Evolutionary conservation across 1,140 invertebrate genomes (phyloP).

Genomic region (Heliconius hewitsoni): DNA sequence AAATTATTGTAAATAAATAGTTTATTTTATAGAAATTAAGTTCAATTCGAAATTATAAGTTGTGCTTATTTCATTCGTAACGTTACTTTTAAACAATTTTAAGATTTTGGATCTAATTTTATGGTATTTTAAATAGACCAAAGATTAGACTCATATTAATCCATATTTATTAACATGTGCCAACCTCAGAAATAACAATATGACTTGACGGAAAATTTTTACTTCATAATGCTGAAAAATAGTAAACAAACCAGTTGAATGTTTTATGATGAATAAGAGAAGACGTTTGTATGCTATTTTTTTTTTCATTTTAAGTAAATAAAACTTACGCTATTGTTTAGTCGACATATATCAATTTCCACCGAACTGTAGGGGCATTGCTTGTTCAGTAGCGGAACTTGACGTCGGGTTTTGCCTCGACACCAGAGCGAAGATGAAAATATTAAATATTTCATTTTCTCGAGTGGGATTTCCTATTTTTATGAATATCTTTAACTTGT

Average conservation of each 20-base stretch:
- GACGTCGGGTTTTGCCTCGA: too few species aligned
- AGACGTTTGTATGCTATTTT: background rate
- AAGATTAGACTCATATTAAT: conserved; percentile 29
- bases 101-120: conserved; percentile 23
- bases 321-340: too few species aligned
- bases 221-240: background rate
- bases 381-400: too few species aligned
- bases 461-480: too few species aligned
- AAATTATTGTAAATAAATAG: conserved; percentile 78
- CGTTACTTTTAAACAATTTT: conserved; percentile 19
- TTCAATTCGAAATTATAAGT: conserved; percentile 27
- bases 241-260: background rate
- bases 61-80: conserved; percentile 27
- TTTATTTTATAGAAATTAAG: conserved; percentile 52
- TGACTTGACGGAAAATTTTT: background rate
- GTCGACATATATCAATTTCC: too few species aligned
- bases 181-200: background rate
- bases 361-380: too few species aligned
- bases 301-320: too few species aligned
- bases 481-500: too few species aligned
- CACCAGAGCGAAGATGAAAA: too few species aligned
- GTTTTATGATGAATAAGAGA: background rate
- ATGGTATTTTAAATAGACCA: conserved; percentile 30
- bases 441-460: too few species aligned
- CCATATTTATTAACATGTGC: conserved; percentile 13